Percentiles rank a stretch among this genome's conserved stretches.
Conservation (phyloP, 1,140 invertebrate genomes). For the Bacillus rossius region DNA sequence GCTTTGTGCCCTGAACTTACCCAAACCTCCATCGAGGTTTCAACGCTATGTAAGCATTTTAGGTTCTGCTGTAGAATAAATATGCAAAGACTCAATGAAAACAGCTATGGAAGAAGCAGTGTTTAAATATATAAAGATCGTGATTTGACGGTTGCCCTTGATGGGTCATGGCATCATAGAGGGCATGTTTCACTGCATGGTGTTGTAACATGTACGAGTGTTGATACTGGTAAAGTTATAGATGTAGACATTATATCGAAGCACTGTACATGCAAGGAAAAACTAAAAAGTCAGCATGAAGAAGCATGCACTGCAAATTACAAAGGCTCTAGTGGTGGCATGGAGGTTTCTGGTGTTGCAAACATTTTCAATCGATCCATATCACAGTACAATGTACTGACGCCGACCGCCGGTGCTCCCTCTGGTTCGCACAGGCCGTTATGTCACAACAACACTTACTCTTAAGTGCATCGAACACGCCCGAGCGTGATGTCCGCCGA, state of each 20-base stretch:
- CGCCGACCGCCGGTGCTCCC: no score
- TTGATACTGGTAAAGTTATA: constrained; percentile 18
- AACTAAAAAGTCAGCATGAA: constrained; percentile 9
- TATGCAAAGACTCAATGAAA: background rate
- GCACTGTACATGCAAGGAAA: constrained; percentile 16
- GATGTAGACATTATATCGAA: constrained; percentile 21
- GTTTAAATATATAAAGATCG: constrained; percentile 1
- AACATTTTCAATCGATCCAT: constrained; percentile 5
- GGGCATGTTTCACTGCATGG: constrained; percentile 18
- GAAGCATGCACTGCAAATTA: constrained; percentile 7
- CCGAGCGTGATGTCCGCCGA: no score
- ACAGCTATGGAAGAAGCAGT: constrained; percentile 7
- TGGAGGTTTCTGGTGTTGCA: constrained; percentile 6
- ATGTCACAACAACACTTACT: no score
- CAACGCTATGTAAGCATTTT: background rate
- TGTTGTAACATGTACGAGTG: constrained; percentile 17
- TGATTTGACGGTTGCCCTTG: constrained; percentile 16
- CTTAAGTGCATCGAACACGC: no score
- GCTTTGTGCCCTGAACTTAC: constrained; percentile 17
- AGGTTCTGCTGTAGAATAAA: constrained; percentile 1
- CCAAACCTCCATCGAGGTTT: constrained; percentile 14
- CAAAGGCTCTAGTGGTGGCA: constrained; percentile 9
- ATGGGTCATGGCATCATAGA: constrained; percentile 21
- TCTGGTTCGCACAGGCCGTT: no score
- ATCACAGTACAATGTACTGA: background rate